A percentile compares a stretch with the other conserved stretches of the same genome.
These are phyloP conservation scores for Phyllostomus hastatus DNA, from an alignment of 2,113 vertebrate species.

Conservation along the genomic window DNA sequence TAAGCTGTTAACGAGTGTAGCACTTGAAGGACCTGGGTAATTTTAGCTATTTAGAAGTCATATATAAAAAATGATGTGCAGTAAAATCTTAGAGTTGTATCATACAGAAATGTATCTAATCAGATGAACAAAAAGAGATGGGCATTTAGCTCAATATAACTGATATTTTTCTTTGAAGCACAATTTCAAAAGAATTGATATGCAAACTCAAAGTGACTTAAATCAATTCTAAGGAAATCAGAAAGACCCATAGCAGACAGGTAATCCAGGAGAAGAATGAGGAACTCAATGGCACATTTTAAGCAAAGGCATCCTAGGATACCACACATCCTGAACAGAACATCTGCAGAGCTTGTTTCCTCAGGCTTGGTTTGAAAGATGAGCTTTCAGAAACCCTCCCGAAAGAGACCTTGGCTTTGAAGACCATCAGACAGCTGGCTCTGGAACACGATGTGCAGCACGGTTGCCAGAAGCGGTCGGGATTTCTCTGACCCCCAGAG, in stretches of 20 bases:
- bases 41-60: neutral
- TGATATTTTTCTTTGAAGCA: neutral
- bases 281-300: neutral
- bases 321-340: fast-evolving
- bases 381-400: neutral
- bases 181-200: neutral
- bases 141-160: neutral
- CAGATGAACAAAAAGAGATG: neutral
- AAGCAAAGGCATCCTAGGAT: fast-evolving
- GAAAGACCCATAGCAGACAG: neutral
- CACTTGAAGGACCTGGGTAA: neutral
- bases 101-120: neutral
- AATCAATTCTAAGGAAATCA: neutral
- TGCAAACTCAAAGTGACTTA: neutral
- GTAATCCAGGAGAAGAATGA: neutral
- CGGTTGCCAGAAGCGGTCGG: fast-evolving
- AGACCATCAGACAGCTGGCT: neutral
- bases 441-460: fast-evolving
- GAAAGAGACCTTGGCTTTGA: fast-evolving
- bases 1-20: neutral
- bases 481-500: neutral
- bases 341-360: neutral
- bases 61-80: fast-evolving
- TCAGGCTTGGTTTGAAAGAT: neutral
- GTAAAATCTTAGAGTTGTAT: neutral